These are phyloP conservation scores for Aporrectodea caliginosa DNA, from an alignment of 1,140 invertebrate species.

Conservation along the genomic window DNA sequence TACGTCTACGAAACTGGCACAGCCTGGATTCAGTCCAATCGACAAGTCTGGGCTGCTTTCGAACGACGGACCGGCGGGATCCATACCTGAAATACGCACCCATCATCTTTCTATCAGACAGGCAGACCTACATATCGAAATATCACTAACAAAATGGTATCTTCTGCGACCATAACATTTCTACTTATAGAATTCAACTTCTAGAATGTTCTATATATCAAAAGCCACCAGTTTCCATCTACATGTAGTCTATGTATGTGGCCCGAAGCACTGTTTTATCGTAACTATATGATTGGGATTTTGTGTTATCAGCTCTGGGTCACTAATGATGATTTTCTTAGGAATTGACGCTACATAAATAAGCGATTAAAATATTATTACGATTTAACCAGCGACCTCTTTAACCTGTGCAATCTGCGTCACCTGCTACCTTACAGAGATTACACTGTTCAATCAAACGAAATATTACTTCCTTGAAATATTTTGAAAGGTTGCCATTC, in stretches of 20 bases:
- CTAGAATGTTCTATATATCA: not conserved
- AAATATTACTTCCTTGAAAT: not conserved
- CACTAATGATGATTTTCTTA: too few relatives aligned
- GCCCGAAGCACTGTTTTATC: too few relatives aligned
- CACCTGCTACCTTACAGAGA: not conserved
- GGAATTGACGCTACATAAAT: too few relatives aligned
- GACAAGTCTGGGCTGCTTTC: conserved; percentile 49
- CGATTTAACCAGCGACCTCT: not conserved
- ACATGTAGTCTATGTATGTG: too few relatives aligned
- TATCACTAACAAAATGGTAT: not conserved
- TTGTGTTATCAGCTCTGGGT: too few relatives aligned
- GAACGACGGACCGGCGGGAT: conserved; percentile 46
- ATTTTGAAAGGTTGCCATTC: not conserved
- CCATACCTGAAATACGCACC: conserved; percentile 44
- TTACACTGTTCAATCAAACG: too few relatives aligned
- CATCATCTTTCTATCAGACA: too few relatives aligned
- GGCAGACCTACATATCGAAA: not conserved
- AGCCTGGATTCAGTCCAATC: conserved; percentile 56
- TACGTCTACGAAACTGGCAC: conserved; percentile 80
- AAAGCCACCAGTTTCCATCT: too few relatives aligned
- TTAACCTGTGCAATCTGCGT: not conserved
- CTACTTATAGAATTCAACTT: not conserved
- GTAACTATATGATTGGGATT: too few relatives aligned
- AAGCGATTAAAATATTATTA: too few relatives aligned
- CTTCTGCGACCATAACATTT: not conserved